Conservation (phyloP, 2,888 invertebrate species). For the Polydrusus pterygomalis region DNA sequence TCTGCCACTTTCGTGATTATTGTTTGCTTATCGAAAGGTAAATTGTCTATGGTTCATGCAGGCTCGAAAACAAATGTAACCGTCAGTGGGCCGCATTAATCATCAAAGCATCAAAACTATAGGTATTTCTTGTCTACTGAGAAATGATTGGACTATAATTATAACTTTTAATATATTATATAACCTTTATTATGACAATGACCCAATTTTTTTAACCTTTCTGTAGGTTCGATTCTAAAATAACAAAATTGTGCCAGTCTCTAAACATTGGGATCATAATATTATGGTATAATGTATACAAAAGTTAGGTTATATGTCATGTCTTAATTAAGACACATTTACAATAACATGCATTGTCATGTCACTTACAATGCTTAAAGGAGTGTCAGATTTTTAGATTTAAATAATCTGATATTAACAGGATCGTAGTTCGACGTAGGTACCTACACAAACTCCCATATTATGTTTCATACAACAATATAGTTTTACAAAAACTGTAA, state of each 20-base stretch:
- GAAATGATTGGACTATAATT: no score
- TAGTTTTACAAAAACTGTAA: no score
- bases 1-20: no score
- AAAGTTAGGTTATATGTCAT: not conserved
- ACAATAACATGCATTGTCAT: not conserved
- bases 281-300: not conserved
- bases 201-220: slow-evolving; percentile 2
- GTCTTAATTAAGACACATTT: not conserved
- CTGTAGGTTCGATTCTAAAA: not conserved
- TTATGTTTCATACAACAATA: no score
- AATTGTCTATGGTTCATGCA: no score
- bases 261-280: not conserved
- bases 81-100: no score
- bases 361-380: not conserved
- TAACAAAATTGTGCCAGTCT: not conserved
- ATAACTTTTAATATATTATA: not conserved
- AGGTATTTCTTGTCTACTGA: no score
- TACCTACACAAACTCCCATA: no score
- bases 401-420: not conserved
- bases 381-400: not conserved
- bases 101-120: no score
- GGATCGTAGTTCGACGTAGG: not conserved
- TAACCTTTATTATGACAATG: not conserved
- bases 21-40: no score
- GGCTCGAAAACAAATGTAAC: no score